phyloP scores from a whole-genome alignment of 2,797 vertebrate species.

The Buphagus erythrorhynchus region DNA sequence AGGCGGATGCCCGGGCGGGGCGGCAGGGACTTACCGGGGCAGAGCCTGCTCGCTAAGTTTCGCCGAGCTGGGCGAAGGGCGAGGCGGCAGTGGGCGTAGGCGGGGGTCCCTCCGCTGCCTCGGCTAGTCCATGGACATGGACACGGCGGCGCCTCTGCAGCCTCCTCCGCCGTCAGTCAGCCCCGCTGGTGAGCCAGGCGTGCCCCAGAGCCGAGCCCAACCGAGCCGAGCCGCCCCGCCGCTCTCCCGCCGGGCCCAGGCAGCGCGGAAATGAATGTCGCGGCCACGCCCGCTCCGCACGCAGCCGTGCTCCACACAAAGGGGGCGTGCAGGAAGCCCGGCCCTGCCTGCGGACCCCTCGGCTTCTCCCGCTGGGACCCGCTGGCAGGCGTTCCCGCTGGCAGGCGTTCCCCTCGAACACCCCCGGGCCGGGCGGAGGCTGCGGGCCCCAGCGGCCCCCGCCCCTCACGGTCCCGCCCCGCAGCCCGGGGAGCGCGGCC shows the following conservation, averaged over 20 bases:
- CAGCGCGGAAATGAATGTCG: neutral
- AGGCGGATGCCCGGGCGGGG: no score
- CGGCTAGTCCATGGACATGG: slow-evolving; percentile 28
- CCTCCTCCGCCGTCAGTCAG: neutral
- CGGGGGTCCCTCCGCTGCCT: neutral
- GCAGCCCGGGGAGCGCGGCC: neutral
- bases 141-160: neutral
- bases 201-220: neutral
- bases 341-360: accelerated
- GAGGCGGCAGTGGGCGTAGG: neutral
- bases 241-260: neutral
- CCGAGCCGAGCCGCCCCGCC: neutral
- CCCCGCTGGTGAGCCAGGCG: neutral
- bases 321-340: neutral
- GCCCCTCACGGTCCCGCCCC: neutral
- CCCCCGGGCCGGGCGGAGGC: neutral
- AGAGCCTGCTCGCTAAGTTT: slow-evolving; percentile 18
- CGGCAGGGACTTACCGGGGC: slow-evolving; percentile 34
- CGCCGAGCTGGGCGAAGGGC: neutral
- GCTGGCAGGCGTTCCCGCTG: accelerated
- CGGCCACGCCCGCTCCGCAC: slow-evolving; percentile 14
- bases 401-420: no score
- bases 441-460: neutral
- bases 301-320: slow-evolving; percentile 17
- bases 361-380: accelerated